phyloP scores from a whole-genome alignment of 2,797 vertebrate genomes.

The Florisuga fusca region DNA sequence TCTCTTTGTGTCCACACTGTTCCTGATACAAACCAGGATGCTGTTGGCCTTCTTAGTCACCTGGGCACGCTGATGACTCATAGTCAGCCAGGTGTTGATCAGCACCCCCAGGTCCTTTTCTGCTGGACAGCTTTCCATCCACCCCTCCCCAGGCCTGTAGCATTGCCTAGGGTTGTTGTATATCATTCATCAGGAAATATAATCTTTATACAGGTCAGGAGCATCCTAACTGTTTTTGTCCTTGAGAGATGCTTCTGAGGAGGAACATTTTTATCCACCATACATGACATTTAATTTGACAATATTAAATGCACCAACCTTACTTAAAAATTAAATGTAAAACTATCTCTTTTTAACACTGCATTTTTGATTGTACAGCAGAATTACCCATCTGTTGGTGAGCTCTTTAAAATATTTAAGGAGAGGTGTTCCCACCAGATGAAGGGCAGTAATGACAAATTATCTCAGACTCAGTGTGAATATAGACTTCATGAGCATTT shows the following conservation, averaged over 20 bases:
- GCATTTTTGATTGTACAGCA: not conserved
- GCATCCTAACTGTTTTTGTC: not conserved
- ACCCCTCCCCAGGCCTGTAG: too few relatives aligned
- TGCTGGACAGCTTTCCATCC: too few relatives aligned
- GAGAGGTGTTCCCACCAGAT: not conserved
- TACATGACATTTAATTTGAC: constrained; percentile 13
- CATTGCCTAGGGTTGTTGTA: too few relatives aligned
- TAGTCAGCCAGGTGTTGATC: too few relatives aligned
- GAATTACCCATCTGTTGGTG: not conserved
- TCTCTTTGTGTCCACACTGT: too few relatives aligned
- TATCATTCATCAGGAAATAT: not conserved
- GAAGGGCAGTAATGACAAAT: not conserved
- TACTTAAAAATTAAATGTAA: constrained; percentile 4
- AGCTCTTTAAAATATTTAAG: constrained; percentile 11
- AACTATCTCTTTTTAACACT: not conserved
- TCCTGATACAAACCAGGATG: too few relatives aligned
- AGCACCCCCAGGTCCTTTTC: too few relatives aligned
- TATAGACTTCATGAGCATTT: not conserved
- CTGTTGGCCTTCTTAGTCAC: too few relatives aligned
- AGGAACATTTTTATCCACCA: not conserved
- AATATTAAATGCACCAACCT: not conserved
- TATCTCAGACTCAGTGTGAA: not conserved
- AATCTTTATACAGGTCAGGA: not conserved
- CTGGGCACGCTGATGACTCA: too few relatives aligned
- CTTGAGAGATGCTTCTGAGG: not conserved